Conservation (phyloP, 2,797 vertebrate species). For the Champsocephalus esox region DNA sequence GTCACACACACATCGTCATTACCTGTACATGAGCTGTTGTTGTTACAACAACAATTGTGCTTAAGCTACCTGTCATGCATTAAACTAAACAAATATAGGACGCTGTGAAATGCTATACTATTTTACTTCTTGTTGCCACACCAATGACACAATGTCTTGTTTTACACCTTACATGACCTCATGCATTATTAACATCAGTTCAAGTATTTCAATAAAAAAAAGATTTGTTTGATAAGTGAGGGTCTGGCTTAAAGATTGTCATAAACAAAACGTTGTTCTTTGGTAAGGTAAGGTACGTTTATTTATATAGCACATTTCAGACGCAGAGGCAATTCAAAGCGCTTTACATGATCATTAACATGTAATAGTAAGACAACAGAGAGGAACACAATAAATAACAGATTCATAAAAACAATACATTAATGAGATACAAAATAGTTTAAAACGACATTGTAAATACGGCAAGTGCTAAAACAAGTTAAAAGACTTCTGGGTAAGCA, state of each 20-base stretch:
- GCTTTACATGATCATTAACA: no score
- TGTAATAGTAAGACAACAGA: no score
- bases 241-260: neutral
- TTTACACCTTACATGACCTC: constrained; percentile 16
- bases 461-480: no score
- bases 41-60: constrained; percentile 35
- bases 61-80: constrained; percentile 21
- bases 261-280: constrained; percentile 6
- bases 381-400: no score
- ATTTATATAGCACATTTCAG: no score
- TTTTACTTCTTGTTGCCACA: constrained; percentile 38
- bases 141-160: constrained; percentile 22
- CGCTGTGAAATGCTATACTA: constrained; percentile 27
- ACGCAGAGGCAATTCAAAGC: no score
- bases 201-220: neutral
- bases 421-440: no score
- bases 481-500: no score
- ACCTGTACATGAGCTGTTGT: constrained; percentile 34
- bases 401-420: no score
- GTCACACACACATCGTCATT: neutral
- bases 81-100: constrained; percentile 31
- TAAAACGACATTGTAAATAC: no score
- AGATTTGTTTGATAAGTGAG: neutral
- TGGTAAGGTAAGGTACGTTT: neutral
- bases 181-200: neutral